These are phyloP conservation scores for Megastigmus dorsalis DNA, from an alignment of 2,888 invertebrate genomes.

Conservation along the genomic window DNA sequence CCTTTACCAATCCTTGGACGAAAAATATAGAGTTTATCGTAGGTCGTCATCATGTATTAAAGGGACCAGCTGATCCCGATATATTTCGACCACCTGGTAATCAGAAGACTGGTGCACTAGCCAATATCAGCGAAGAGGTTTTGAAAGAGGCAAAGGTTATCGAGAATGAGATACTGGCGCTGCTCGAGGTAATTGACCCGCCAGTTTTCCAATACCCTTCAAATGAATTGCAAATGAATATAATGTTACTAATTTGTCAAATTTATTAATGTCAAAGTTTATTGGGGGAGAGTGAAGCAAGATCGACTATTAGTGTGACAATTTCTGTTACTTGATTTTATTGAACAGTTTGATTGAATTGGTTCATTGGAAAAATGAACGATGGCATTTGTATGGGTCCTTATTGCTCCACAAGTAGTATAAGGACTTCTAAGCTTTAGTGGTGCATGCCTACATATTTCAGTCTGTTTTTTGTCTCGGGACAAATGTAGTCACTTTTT, in stretches of 20 bases:
- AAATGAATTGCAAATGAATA: neutral
- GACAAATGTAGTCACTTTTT: too few species aligned
- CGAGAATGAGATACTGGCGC: conserved; percentile 81
- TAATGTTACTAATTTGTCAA: conserved; percentile 31
- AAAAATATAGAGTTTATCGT: conserved; percentile 91
- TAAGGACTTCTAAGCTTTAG: too few species aligned
- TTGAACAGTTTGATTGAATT: too few species aligned
- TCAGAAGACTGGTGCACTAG: conserved; percentile 70
- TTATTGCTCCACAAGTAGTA: too few species aligned
- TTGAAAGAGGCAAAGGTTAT: conserved; percentile 78
- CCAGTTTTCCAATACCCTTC: neutral
- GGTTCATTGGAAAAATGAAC: too few species aligned
- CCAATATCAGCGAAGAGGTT: conserved; percentile 78
- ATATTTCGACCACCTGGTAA: conserved; percentile 79
- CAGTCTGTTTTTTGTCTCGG: too few species aligned
- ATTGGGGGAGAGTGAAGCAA: conserved; percentile 34
- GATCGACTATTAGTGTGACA: too few species aligned
- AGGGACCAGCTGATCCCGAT: conserved; percentile 86
- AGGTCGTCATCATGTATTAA: conserved; percentile 85
- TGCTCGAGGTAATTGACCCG: conserved; percentile 79
- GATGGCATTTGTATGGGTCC: too few species aligned
- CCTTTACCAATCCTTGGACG: conserved; percentile 96
- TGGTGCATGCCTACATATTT: too few species aligned
- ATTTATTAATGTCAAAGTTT: conserved; percentile 7
- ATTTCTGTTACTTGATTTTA: too few species aligned